Conservation (phyloP, 2,888 invertebrate species). For the Rhabditoides inermis region DNA sequence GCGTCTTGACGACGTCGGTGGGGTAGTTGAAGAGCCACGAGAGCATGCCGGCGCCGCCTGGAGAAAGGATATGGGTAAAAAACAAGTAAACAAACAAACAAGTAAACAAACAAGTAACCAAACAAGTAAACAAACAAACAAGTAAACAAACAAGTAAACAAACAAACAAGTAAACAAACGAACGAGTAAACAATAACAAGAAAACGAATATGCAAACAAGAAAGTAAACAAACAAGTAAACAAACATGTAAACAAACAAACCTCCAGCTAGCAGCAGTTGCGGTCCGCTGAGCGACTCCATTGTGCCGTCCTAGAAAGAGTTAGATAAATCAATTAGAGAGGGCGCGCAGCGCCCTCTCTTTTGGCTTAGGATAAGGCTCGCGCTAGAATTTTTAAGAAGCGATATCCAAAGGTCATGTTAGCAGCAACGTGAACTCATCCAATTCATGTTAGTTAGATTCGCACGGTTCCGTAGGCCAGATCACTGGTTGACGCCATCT, state of each 20-base stretch:
- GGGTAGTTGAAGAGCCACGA: slow-evolving; percentile 83
- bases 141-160: slow-evolving; percentile 4
- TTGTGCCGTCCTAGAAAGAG: slow-evolving; percentile 36
- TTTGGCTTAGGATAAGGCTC: no score
- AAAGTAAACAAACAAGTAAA: background rate
- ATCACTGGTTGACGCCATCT: no score
- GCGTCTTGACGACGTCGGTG: slow-evolving; percentile 78
- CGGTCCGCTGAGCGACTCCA: slow-evolving; percentile 59
- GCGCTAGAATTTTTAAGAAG: no score
- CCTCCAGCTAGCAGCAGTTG: slow-evolving; percentile 73
- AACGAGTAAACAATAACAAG: background rate
- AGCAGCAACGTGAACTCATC: no score
- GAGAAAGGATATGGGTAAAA: slow-evolving; percentile 4
- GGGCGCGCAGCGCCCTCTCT: no score
- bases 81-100: slow-evolving; percentile 1
- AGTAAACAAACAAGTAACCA: background rate
- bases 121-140: background rate
- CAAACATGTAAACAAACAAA: slow-evolving; percentile 7
- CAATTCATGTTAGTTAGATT: no score
- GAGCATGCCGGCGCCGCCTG: slow-evolving; percentile 68
- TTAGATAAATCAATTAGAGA: no score
- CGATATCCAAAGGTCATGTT: no score
- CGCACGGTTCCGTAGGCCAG: no score
- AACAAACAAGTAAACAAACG: no score
- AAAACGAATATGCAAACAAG: background rate